Evolutionary conservation across 2,797 vertebrate genomes (phyloP).

Genomic region (Enteromius viviparus): DNA sequence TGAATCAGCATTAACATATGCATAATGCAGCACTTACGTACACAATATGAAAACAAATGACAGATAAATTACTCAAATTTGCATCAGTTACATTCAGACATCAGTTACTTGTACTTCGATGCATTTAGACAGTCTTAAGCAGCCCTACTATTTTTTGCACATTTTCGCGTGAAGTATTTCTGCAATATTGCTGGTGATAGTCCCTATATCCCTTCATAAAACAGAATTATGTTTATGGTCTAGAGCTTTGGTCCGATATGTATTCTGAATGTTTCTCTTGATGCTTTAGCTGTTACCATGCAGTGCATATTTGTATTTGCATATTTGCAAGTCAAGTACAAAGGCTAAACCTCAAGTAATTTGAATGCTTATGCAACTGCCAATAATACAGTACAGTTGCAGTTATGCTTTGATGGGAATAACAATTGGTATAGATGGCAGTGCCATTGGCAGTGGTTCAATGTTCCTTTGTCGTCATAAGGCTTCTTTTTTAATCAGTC

Average conservation of each 20-base stretch:
- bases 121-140: constrained; percentile 25
- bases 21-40: constrained; percentile 14
- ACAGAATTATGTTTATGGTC: neutral
- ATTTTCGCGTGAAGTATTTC: neutral
- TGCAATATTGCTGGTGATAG: constrained; percentile 20
- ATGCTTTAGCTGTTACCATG: constrained; percentile 32
- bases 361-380: constrained; percentile 11
- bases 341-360: constrained; percentile 34
- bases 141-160: constrained; percentile 5
- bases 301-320: constrained; percentile 40
- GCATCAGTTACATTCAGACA: constrained; percentile 8
- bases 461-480: constrained; percentile 4
- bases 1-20: neutral
- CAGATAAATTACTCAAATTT: neutral
- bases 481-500: neutral
- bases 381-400: constrained; percentile 1
- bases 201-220: constrained; percentile 3
- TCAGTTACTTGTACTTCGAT: neutral
- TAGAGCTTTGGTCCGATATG: constrained; percentile 25
- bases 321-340: constrained; percentile 38
- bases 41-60: constrained; percentile 9
- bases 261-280: constrained; percentile 14
- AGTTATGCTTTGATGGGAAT: neutral
- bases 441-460: constrained; percentile 16
- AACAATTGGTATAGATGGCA: constrained; percentile 3